phyloP scores from a whole-genome alignment of 2,113 vertebrate genomes.

The Platichthys stellatus region DNA sequence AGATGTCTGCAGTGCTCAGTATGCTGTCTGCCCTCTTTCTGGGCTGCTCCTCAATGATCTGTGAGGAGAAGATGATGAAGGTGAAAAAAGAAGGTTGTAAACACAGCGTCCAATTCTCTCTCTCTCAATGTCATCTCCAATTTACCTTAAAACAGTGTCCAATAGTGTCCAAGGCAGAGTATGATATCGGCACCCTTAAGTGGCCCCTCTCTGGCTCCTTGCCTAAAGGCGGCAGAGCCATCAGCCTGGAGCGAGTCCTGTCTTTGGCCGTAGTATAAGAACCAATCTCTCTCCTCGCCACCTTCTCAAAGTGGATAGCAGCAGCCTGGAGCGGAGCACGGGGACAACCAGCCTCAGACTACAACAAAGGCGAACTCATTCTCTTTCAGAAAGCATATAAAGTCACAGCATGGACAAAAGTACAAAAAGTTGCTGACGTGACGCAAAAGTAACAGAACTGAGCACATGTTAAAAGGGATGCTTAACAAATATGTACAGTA shows the following conservation, averaged over 20 bases:
- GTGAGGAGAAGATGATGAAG: conserved; percentile 14
- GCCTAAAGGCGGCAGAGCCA: conserved; percentile 71
- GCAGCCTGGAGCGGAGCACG: conserved; percentile 80
- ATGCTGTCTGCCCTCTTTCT: conserved; percentile 44
- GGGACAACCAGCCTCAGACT: background rate
- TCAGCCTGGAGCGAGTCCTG: conserved; percentile 64
- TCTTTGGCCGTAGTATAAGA: conserved; percentile 74
- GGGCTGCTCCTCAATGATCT: conserved; percentile 57
- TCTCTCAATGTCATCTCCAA: no score
- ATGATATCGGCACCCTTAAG: conserved; percentile 85
- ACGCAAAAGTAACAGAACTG: background rate
- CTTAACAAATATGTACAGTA: no score
- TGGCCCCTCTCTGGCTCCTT: conserved; percentile 78
- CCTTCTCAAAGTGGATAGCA: conserved; percentile 89
- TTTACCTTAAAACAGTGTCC: conserved; percentile 88
- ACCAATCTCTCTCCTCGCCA: conserved; percentile 87
- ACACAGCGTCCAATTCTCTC: background rate
- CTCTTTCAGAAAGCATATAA: background rate
- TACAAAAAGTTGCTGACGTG: background rate
- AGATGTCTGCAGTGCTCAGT: conserved; percentile 32
- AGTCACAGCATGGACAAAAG: no score
- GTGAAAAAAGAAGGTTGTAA: background rate
- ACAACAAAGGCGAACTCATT: background rate
- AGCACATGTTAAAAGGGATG: no score
- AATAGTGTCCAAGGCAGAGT: conserved; percentile 83